Evolutionary conservation across 1,140 invertebrate genomes (phyloP).

Genomic region (Caligus rogercresseyi): DNA sequence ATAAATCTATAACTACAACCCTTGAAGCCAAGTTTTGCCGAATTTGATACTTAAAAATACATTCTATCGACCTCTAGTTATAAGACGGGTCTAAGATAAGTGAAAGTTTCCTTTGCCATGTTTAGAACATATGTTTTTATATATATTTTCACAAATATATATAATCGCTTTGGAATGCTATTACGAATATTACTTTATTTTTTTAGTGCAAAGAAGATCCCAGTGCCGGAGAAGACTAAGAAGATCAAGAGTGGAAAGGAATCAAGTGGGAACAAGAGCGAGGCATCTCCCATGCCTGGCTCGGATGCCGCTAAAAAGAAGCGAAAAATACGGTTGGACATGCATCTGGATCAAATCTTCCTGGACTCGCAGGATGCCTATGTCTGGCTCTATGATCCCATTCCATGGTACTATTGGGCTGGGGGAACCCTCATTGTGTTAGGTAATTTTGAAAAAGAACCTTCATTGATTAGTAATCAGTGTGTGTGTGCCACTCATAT

Average conservation of each 20-base stretch:
- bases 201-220: conserved; percentile 56
- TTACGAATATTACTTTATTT: neutral
- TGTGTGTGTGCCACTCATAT: too few species aligned
- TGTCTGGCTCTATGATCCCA: conserved; percentile 98
- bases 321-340: conserved; percentile 61
- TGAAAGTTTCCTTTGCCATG: too few species aligned
- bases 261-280: conserved; percentile 33
- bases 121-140: too few species aligned
- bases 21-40: too few species aligned
- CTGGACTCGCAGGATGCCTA: conserved; percentile 85
- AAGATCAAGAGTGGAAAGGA: conserved; percentile 41
- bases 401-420: conserved; percentile 88
- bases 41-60: too few species aligned
- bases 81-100: too few species aligned
- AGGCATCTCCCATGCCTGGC: conserved; percentile 27
- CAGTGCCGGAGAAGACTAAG: conserved; percentile 51
- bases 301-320: conserved; percentile 31
- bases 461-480: too few species aligned
- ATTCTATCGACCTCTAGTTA: too few species aligned
- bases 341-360: conserved; percentile 87
- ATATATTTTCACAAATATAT: too few species aligned
- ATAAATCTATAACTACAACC: too few species aligned
- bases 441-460: too few species aligned
- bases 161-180: too few species aligned
- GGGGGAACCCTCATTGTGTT: conserved; percentile 77